Conservation (phyloP, 2,113 vertebrate species). For the Thamnaconus septentrionalis region DNA sequence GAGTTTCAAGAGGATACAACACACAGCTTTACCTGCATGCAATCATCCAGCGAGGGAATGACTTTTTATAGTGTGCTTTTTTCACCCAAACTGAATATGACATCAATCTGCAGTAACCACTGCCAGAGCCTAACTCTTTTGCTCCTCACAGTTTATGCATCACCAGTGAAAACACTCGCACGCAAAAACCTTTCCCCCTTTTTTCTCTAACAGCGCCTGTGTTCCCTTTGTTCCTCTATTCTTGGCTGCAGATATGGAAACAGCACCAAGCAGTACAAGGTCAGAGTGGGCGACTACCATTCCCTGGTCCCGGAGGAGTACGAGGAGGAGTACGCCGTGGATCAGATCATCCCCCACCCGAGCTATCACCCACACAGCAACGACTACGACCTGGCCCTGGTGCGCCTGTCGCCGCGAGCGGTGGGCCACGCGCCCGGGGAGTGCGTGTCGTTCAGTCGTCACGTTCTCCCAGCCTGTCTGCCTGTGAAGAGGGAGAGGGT, state of each 20-base stretch:
- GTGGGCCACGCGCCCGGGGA: slow-evolving; percentile 52
- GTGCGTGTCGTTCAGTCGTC: slow-evolving; percentile 82
- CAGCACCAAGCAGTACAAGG: slow-evolving; percentile 84
- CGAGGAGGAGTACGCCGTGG: slow-evolving; percentile 87
- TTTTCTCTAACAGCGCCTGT: neutral
- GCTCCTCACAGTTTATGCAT: slow-evolving; percentile 11
- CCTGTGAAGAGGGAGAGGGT: slow-evolving; percentile 83
- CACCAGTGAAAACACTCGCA: neutral
- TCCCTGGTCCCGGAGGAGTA: slow-evolving; percentile 92
- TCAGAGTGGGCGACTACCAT: slow-evolving; percentile 93
- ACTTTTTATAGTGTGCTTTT: too few species aligned
- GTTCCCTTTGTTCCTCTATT: neutral
- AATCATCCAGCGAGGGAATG: too few species aligned
- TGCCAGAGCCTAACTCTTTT: neutral
- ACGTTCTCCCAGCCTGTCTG: slow-evolving; percentile 89
- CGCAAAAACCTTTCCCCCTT: slow-evolving; percentile 3
- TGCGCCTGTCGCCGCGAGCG: slow-evolving; percentile 80
- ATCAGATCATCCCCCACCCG: slow-evolving; percentile 83
- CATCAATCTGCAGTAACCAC: neutral
- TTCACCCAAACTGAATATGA: neutral
- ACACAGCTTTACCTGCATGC: too few species aligned
- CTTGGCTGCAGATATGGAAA: slow-evolving; percentile 85
- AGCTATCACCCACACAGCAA: slow-evolving; percentile 84
- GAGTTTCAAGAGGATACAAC: too few species aligned
- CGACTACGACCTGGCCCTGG: slow-evolving; percentile 91